These are phyloP conservation scores for Antennarius striatus DNA, from an alignment of 2,113 vertebrate genomes.

Conservation along the genomic window DNA sequence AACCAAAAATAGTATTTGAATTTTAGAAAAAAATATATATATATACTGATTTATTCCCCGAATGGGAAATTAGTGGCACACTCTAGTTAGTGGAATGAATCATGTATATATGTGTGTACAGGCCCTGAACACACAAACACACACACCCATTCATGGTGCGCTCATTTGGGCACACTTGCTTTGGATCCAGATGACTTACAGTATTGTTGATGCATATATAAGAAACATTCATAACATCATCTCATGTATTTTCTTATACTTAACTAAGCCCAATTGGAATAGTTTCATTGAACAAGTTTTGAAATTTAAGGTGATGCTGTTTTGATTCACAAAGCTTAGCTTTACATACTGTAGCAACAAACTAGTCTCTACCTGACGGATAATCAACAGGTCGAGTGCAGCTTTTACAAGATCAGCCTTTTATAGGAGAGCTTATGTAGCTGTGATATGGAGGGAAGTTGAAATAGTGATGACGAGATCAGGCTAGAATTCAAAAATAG, in stretches of 20 bases:
- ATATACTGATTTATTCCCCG: neutral
- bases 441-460: neutral
- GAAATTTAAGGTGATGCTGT: too few species aligned
- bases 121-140: too few species aligned
- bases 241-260: too few species aligned
- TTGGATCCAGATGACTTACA: conserved; percentile 1
- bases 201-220: neutral
- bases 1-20: neutral
- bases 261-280: too few species aligned
- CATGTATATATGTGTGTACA: too few species aligned
- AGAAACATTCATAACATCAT: too few species aligned
- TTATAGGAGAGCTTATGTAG: neutral
- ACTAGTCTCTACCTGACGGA: conserved; percentile 17
- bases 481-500: neutral
- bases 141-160: too few species aligned
- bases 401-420: neutral
- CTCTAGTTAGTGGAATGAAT: too few species aligned
- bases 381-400: conserved; percentile 14
- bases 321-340: too few species aligned
- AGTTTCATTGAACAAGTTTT: too few species aligned
- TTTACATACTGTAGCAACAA: conserved; percentile 5
- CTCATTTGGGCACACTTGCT: neutral
- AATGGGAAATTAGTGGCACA: too few species aligned
- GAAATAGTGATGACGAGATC: conserved; percentile 10
- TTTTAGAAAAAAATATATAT: too few species aligned